Percentiles rank a stretch among this genome's conserved stretches.
These are phyloP conservation scores for Cyrtonyx montezumae DNA, from an alignment of 2,113 vertebrate species.

Conservation along the genomic window DNA sequence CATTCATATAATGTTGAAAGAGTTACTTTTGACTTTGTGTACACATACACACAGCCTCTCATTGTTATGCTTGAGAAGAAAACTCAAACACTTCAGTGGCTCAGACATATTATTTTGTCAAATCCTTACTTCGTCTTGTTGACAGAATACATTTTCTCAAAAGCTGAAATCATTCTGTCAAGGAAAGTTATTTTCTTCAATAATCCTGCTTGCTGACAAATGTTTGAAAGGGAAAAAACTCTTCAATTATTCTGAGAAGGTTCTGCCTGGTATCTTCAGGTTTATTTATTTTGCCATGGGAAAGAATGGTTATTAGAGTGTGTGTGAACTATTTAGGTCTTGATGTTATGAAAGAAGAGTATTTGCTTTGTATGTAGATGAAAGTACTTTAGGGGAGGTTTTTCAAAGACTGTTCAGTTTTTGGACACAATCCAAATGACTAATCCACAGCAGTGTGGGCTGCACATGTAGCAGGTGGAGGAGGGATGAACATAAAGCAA, in stretches of 20 bases:
- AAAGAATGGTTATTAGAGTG: constrained; percentile 51
- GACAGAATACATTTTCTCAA: constrained; percentile 74
- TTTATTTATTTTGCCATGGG: constrained; percentile 58
- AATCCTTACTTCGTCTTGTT: constrained; percentile 67
- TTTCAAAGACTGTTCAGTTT: not conserved
- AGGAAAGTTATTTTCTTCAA: constrained; percentile 65
- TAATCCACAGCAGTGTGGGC: not conserved
- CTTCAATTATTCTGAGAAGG: constrained; percentile 65
- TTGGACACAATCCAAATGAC: constrained; percentile 1
- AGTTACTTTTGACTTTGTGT: constrained; percentile 24
- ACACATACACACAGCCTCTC: not conserved
- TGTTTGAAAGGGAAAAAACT: constrained; percentile 58
- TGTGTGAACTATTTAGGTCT: constrained; percentile 22
- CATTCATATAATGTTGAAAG: not conserved
- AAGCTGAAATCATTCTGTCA: constrained; percentile 76
- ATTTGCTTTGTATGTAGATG: not conserved
- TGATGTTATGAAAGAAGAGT: constrained; percentile 26
- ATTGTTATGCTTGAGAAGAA: constrained; percentile 63
- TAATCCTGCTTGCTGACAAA: constrained; percentile 73
- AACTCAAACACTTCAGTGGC: constrained; percentile 49
- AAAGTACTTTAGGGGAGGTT: not conserved
- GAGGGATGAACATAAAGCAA: not conserved
- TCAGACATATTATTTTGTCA: constrained; percentile 76
- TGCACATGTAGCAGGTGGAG: not conserved
- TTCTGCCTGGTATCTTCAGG: constrained; percentile 41